Conservation (phyloP, 1,140 invertebrate genomes). For the Drosophila repletoides region DNA sequence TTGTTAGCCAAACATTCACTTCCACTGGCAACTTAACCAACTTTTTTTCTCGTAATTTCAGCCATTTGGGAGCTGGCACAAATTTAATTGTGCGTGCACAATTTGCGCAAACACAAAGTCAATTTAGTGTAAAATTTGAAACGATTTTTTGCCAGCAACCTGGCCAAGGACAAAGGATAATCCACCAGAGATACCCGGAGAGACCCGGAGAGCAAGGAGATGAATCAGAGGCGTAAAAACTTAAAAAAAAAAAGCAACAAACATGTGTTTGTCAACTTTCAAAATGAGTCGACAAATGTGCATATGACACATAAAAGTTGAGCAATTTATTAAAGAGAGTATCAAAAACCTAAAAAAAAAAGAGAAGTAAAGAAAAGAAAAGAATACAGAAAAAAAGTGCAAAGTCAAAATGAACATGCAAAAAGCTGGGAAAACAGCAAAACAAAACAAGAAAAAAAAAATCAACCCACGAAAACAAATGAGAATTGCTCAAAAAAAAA, state of each 20-base stretch:
- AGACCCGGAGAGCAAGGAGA: neutral
- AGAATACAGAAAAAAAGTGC: conserved; percentile 11
- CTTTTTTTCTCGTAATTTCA: conserved; percentile 6
- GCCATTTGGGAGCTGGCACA: conserved; percentile 33
- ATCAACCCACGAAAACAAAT: conserved; percentile 48
- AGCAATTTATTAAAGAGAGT: conserved; percentile 38
- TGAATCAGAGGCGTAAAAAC: neutral
- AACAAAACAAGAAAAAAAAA: conserved; percentile 11
- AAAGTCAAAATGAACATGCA: conserved; percentile 35
- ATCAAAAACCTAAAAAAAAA: conserved; percentile 13
- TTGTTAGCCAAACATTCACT: conserved; percentile 19
- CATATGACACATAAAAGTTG: conserved; percentile 54
- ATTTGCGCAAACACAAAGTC: conserved; percentile 62
- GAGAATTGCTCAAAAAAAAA: conserved; percentile 18
- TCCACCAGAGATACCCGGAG: neutral
- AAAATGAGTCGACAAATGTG: conserved; percentile 48
- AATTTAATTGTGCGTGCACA: conserved; percentile 71
- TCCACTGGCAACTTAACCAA: conserved; percentile 35
- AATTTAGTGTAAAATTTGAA: conserved; percentile 78
- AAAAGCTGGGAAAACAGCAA: conserved; percentile 15
- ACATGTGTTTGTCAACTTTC: conserved; percentile 45
- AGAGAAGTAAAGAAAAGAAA: neutral
- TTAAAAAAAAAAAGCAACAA: conserved; percentile 13
- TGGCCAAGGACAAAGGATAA: conserved; percentile 29
- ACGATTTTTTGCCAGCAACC: conserved; percentile 18